Base-by-base conservation (phyloP, 92 coral and sea anemone species). In the Umimayanthus kanabou region DNA sequence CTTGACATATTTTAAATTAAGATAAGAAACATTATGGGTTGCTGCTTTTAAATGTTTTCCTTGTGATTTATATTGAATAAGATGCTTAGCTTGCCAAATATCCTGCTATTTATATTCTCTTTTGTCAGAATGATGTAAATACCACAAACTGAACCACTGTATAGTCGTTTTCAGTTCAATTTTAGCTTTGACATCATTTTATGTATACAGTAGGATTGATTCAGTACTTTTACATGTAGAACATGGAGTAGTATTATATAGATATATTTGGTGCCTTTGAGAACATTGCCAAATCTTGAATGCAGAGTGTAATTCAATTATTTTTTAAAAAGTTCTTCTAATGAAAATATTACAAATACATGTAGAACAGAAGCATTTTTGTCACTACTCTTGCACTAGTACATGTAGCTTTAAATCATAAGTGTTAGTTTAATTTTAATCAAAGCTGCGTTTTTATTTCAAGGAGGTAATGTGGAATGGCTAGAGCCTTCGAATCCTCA, bases 381-480 rank as follows among this genome's bases (percentile, higher is more conserved):
- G 10, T 22, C 85, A 64, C 20, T 26, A 66, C 42, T 7, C 37
- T 29, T 20, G 22, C 13, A 50, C 53, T 49, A 30, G n/a, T n/a
- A n/a, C n/a, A n/a, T n/a, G n/a, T 39, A 67, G 20, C n/a, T 43
- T 64, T 37, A 14, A 18, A 84, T 73, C 37, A 20, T n/a, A 73
- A 11, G 25, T 53, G 25, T 15, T 9, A 49, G 18, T 45, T 85
- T 28, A 23, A 73, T 26, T 29, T 50, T 66, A 20, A 78, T 6
- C 30, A 28, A 53, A 53, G 58, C 58, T 8, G 25, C 33, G 47
- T 7, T 39, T 67, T 14, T 91, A 42, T 66, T 28, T 9, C 23
- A 69, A 87, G 93, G 86, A 33, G 91, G 89, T 40, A 91, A 77
- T 84, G 67, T 91, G 77, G 91, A 91, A 85, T 89, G 85, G 88